Evolutionary conservation across 2,797 vertebrate genomes (phyloP).

Genomic region (Phoeniculus purpureus): DNA sequence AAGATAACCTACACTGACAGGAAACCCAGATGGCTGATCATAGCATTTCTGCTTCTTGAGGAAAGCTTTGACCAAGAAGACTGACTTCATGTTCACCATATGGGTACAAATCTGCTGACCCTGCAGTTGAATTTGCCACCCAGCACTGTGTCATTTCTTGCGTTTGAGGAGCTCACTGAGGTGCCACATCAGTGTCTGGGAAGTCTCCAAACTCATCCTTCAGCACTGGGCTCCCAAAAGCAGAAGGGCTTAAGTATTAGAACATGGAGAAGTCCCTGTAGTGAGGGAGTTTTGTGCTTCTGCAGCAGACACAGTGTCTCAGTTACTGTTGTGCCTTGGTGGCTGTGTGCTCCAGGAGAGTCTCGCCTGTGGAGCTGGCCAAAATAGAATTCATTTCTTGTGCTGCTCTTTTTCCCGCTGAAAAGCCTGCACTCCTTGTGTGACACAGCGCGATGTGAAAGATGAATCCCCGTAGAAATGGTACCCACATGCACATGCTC

Average conservation of each 20-base stretch:
- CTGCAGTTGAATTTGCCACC: neutral
- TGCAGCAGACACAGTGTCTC: neutral
- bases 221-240: neutral
- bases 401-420: neutral
- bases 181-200: neutral
- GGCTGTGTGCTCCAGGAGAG: neutral
- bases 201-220: neutral
- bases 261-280: neutral
- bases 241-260: neutral
- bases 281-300: neutral
- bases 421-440: neutral
- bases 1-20: neutral
- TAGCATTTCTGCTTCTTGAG: neutral
- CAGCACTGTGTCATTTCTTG: neutral
- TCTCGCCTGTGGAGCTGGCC: neutral
- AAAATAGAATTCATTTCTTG: neutral
- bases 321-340: neutral
- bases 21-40: neutral
- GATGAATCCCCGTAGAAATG: fast-evolving
- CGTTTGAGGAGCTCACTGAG: neutral
- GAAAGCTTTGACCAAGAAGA: neutral
- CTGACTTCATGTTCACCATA: neutral
- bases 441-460: neutral
- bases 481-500: neutral
- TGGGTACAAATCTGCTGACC: neutral